These are phyloP conservation scores for Lepidurus apus DNA, from an alignment of 1,140 invertebrate species.

Conservation along the genomic window DNA sequence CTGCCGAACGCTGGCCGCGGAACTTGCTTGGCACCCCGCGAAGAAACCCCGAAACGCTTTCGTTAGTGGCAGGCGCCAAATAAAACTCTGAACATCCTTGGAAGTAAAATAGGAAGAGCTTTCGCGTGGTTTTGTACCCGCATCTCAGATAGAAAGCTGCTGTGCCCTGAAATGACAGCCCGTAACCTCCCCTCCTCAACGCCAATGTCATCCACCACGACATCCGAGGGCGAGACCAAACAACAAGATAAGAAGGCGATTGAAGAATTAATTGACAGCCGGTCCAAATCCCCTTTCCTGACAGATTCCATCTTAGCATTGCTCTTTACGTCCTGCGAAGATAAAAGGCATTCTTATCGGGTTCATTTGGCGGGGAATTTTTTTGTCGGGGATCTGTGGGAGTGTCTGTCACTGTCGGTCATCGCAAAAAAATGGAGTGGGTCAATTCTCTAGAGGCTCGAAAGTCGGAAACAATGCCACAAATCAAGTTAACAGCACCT, in stretches of 20 bases:
- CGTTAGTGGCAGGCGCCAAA: not conserved
- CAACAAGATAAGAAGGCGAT: not conserved
- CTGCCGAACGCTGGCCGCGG: not conserved
- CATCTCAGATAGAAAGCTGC: not conserved
- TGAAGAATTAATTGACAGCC: slow-evolving; percentile 10
- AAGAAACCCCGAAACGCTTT: not conserved
- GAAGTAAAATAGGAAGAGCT: not conserved
- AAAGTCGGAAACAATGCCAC: no score
- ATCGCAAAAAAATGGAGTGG: no score
- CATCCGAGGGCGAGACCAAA: not conserved
- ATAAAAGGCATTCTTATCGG: not conserved
- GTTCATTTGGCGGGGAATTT: not conserved
- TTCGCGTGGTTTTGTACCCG: not conserved
- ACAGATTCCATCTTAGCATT: slow-evolving; percentile 7
- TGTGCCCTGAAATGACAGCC: not conserved
- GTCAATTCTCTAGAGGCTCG: no score
- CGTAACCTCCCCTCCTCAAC: not conserved
- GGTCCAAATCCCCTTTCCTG: not conserved
- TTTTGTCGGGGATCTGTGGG: not conserved
- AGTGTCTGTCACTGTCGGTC: no score
- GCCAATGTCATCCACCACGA: not conserved
- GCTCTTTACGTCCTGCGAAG: not conserved
- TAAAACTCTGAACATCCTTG: not conserved
- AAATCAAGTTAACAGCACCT: no score
- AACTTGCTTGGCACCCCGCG: not conserved